Evolutionary conservation across 1,140 invertebrate species (phyloP), one percentile per base, ranked within the genome.

Genomic region (Drosophila ercepeae): DNA sequence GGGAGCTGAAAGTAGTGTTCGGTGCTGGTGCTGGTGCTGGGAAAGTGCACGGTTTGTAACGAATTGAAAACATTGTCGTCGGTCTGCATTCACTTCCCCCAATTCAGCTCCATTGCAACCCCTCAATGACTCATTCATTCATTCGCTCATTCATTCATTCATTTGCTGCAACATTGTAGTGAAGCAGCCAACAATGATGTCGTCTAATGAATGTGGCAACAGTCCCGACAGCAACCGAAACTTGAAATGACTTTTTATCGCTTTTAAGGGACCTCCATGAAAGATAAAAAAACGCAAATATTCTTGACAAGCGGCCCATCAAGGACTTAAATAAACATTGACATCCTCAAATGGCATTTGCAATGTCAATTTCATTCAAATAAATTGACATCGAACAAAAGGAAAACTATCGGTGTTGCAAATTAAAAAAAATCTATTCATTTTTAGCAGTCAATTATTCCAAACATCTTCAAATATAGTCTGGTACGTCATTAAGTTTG

Each of bases 141-240:
- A 60, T 1, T 65, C 58, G 39, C 11, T 72, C 68, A 58, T 54
- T 71, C 76, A 63, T 52, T 75, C 75, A 78, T 75, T 84, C 73
- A 82, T 82, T 78, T 88, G 73, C 51, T 52, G 69, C 82, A 82
- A 86, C 82, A 86, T 88, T 86, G 82, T 88, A 63, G 57, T 69
- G 42, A 58, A 23, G 32, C 44, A 42, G 32, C 64, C 67, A 79
- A 58, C 79, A 79, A 79, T 57, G 60, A 57, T 64, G 65, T 60
- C 72, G 53, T 82, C 82, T 86, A 86, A 86, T 86, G 82, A 86
- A 88, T 64, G 51, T 72, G 75, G 81, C 75, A 84, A 68, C 75
- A 64, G 78, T 57, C 69, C 32, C 73, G 25, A 69, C 72, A 69
- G 44, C 71, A 60, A 42, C 53, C 64, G 14, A 75, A 75, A 75